Conservation (phyloP, 1,140 invertebrate species). For the Calycopis cecrops region DNA sequence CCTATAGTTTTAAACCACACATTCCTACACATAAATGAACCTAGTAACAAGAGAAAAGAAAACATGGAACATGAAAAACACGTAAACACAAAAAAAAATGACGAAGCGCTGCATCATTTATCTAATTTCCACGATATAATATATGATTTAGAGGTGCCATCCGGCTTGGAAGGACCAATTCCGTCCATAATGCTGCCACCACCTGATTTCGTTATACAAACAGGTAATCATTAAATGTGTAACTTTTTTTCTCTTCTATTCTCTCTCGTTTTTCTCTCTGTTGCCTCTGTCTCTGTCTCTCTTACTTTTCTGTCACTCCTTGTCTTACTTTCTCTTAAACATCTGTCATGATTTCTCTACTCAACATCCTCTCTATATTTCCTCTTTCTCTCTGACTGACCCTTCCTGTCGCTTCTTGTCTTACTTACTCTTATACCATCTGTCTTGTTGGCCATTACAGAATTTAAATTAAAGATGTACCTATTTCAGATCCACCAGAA, state of each 20-base stretch:
- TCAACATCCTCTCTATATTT: no score
- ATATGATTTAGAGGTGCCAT: conserved; percentile 76
- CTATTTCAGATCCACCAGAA: no score
- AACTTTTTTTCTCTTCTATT: not conserved
- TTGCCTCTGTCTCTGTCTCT: not conserved
- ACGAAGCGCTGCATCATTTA: conserved; percentile 26
- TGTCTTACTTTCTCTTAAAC: no score
- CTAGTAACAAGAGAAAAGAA: not conserved
- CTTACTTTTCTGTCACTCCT: no score
- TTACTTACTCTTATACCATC: no score
- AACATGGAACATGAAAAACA: not conserved
- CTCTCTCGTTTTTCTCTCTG: no score
- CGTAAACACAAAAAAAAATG: not conserved
- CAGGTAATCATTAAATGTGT: conserved; percentile 24
- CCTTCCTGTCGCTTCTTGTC: no score
- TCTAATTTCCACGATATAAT: conserved; percentile 62
- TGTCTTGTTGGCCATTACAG: no score
- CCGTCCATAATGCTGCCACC: conserved; percentile 71
- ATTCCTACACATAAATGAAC: conserved; percentile 4
- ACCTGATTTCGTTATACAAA: conserved; percentile 33
- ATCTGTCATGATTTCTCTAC: no score
- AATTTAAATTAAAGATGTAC: no score
- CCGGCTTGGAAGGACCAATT: conserved; percentile 75
- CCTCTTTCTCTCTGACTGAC: no score
- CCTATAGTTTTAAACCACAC: no score